Evolutionary conservation across 2,888 invertebrate species (phyloP), one percentile per base, ranked within the genome.

Genomic region (Diaphora mendica): DNA sequence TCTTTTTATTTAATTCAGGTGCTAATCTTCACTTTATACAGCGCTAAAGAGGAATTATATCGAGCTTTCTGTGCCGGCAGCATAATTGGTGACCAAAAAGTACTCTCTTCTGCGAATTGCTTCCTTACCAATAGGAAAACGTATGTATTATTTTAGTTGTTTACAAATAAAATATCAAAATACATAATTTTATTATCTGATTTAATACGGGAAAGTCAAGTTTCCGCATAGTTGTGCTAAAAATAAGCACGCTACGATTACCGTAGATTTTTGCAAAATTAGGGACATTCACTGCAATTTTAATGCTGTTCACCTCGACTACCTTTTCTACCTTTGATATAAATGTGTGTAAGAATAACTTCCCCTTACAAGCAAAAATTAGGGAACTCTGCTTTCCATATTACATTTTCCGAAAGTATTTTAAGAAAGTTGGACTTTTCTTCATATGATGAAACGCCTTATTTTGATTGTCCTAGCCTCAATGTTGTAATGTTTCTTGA

Each of bases 11-110:
- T 64, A 35, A 26, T 64, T 11, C 80, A 92, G 93, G 92, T 92
- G 11, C 88, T 91, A 64, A 80, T 90, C 5, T 89, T 85, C 70
- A 85, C 82, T 66, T 30, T 82, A 3, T 76, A 77, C 42, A 71
- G 85, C 70, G 73, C 74, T 35, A 65, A 72, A 73, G 75, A 48
- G 8, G 48, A 75, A 3, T 8, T 71, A 1, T 91, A 89, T 71
- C 81, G 87, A 70, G 91, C 93, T 0, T 91, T 91, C 79, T 93
- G 93, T 69, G 90, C 89, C 15, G 93, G 93, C 20, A 93, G 87
- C 75, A 93, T 93, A 59, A 91, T 93, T 30, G 79, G 85, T 3
- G 70, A 79, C 15, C 42, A 67, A 0, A 86, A 86, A 44, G 91
- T 93, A 4, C 69, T 94, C 3, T 86, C 91, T 9, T 92, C 93